Percentiles rank a stretch among this genome's conserved stretches.
Evolutionary conservation across 2,888 invertebrate species (phyloP).

Genomic region (Morpho deidamia): DNA sequence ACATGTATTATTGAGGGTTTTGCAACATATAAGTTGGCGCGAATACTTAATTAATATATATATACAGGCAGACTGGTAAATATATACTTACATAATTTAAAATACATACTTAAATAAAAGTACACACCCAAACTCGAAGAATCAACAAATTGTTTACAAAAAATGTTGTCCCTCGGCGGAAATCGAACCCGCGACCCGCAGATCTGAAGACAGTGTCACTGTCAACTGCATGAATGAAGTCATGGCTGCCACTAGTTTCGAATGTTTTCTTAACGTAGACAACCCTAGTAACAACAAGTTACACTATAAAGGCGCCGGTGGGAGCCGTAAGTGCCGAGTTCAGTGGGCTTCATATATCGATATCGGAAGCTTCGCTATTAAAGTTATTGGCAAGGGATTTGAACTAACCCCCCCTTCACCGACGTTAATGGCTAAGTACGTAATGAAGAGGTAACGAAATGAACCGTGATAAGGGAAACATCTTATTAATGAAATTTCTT

Average conservation of each 20-base stretch:
- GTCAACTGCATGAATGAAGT: no score
- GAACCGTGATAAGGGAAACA: neutral
- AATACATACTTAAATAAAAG: no score
- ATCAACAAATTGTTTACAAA: no score
- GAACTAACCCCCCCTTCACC: constrained; percentile 2
- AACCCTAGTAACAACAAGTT: constrained; percentile 23
- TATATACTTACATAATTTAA: no score
- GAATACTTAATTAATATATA: no score
- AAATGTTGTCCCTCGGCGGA: no score
- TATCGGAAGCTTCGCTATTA: constrained; percentile 27
- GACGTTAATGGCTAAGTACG: constrained; percentile 10
- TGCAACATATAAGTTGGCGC: no score
- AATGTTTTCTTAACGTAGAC: neutral
- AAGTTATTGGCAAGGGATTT: constrained; percentile 18
- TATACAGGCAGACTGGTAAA: no score
- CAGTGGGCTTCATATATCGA: constrained; percentile 19
- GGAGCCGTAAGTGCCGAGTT: constrained; percentile 22
- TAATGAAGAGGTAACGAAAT: constrained; percentile 9
- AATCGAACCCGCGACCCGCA: no score
- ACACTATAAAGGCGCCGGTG: constrained; percentile 27
- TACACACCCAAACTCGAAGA: no score
- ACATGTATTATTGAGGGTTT: no score
- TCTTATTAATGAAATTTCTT: neutral
- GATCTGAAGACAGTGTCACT: no score
- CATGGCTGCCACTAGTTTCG: neutral